Base-by-base conservation (phyloP, 2,797 vertebrate genomes). In the Microtus agrestis region DNA sequence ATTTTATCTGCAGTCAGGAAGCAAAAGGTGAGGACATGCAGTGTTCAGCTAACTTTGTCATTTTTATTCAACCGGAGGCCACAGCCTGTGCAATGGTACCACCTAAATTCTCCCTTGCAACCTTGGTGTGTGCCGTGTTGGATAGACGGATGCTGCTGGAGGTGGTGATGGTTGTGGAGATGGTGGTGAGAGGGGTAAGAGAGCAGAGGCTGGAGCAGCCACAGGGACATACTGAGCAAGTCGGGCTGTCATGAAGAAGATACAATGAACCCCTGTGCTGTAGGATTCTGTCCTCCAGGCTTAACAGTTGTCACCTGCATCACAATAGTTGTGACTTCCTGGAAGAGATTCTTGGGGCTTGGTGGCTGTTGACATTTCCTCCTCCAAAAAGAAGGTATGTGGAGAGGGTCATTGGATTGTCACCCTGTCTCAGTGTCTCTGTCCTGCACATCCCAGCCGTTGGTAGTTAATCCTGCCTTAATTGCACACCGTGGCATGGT, bases 71-170 rank as follows among this genome's bases (percentile, higher is more conserved):
- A 0, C 7, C 1, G 17, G 51, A 54, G 54, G 43, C 37, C 5
- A 15, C 54, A 74, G 69, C 51, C 37, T 19, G 8, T 31, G 37
- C 34, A 17, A 21, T 40, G 25, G n/a, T 29, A 56, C 37, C 43
- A 34, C 37, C 69, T 40, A 43, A 56, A 34, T 11, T 87, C n/a
- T 56, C 51, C n/a, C 7, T 21, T 56, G 67, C 25, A 21, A 2
- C 10, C 13, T 40, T 23, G 37, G 54, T 37, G 7, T 25, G 21
- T 4, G 67, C 31, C 12, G 31, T 4, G 0, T 5, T 11, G 69
- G 13, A 15, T 8, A 11, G 81, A 11, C 1, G 10, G 1, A 0
- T n/a, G 29, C 43, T 29, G 14, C 2, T 6, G 54, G 25, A 40
- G 69, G 29, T 11, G 37, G 15, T 11, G 25, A 6, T 19, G 51